Evolutionary conservation across 2,113 vertebrate genomes (phyloP).

Genomic region (Vulpes vulpes): DNA sequence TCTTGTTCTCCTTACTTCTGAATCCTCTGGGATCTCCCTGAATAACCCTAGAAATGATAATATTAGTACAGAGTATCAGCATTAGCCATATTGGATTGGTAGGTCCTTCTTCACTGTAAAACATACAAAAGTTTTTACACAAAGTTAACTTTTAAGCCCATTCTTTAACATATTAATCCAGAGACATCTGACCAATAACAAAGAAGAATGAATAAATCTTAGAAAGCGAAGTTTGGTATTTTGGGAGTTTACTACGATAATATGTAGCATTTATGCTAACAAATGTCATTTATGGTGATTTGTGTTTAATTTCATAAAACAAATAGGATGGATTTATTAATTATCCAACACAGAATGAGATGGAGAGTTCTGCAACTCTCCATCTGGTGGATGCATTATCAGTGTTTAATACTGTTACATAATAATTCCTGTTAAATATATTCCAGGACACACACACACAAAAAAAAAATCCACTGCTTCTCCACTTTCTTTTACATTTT

Average conservation of each 20-base stretch:
- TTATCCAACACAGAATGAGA: slow-evolving; percentile 53
- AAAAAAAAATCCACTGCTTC: slow-evolving; percentile 44
- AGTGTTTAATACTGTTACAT: slow-evolving; percentile 59
- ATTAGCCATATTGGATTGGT: not conserved
- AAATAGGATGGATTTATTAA: slow-evolving; percentile 63
- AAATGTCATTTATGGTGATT: not conserved
- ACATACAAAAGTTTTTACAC: not conserved
- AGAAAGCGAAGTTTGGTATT: slow-evolving; percentile 47
- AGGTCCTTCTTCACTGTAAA: not conserved
- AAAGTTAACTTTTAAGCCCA: not conserved
- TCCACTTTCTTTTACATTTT: slow-evolving; percentile 77
- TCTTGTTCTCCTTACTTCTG: not conserved
- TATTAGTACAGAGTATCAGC: not conserved
- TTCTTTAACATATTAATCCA: not conserved
- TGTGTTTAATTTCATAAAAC: slow-evolving; percentile 70
- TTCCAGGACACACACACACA: not conserved
- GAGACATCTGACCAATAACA: not conserved
- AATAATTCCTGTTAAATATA: slow-evolving; percentile 72
- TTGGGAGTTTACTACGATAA: slow-evolving; percentile 5
- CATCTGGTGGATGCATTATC: slow-evolving; percentile 57
- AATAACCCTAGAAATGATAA: not conserved
- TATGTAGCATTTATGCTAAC: slow-evolving; percentile 60
- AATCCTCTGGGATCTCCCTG: not conserved
- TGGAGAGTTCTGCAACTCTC: slow-evolving; percentile 32
- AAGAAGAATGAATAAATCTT: slow-evolving; percentile 3